These are phyloP conservation scores for Laspeyria flexula DNA, from an alignment of 2,888 invertebrate species.

Conservation along the genomic window DNA sequence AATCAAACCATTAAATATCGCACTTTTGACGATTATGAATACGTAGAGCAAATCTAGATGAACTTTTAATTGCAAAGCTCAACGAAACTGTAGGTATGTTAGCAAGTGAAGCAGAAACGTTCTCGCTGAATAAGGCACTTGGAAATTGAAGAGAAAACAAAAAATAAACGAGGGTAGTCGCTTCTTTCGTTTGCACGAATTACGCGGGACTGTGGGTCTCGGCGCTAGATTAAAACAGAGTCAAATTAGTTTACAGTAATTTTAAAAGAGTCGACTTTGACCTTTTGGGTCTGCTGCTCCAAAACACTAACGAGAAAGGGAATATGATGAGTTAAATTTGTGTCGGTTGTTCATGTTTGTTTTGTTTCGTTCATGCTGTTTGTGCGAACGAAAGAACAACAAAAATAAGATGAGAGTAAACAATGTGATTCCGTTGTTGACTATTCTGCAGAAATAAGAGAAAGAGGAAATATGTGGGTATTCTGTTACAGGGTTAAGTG, in stretches of 20 bases:
- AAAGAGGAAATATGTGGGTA: neutral
- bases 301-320: slow-evolving; percentile 2
- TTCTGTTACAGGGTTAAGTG: too few relatives aligned
- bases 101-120: neutral
- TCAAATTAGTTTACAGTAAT: slow-evolving; percentile 4
- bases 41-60: too few relatives aligned
- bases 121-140: neutral
- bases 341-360: neutral
- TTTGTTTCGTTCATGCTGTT: neutral
- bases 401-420: neutral
- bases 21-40: too few relatives aligned
- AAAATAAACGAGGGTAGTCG: neutral
- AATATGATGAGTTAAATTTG: slow-evolving; percentile 5
- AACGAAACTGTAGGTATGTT: too few relatives aligned
- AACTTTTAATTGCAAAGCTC: too few relatives aligned
- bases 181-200: neutral
- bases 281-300: neutral
- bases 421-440: neutral
- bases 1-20: too few relatives aligned
- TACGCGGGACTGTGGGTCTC: neutral
- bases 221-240: neutral
- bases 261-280: slow-evolving; percentile 3
- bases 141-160: slow-evolving; percentile 4
- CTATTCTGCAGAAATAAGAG: neutral
- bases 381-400: neutral